Conservation (phyloP, 2,113 vertebrate species). For the Microcebus murinus region DNA sequence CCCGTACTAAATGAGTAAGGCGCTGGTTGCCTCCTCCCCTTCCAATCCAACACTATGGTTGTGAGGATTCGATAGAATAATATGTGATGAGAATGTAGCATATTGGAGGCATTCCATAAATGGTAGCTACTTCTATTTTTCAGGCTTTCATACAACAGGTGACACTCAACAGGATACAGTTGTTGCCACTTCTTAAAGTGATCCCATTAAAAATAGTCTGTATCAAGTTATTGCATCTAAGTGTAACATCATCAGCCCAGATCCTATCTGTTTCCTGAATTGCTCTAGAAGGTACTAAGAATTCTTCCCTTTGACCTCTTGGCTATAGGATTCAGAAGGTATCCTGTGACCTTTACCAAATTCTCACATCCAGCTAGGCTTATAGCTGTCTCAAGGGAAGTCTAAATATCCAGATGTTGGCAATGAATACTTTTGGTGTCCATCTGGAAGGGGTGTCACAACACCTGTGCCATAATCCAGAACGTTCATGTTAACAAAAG, state of each 20-base stretch:
- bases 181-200: background rate
- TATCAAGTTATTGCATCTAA: constrained; percentile 1
- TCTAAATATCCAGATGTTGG: background rate
- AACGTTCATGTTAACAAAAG: background rate
- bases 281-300: constrained; percentile 28
- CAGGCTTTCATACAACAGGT: background rate
- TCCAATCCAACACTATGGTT: background rate
- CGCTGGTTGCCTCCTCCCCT: background rate
- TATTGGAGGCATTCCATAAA: background rate
- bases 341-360: background rate
- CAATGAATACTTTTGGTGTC: background rate
- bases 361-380: constrained; percentile 50
- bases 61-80: background rate
- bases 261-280: constrained; percentile 27
- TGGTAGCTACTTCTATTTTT: background rate
- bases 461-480: background rate
- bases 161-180: background rate
- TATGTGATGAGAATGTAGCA: background rate
- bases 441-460: background rate
- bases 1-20: background rate
- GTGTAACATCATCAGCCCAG: background rate
- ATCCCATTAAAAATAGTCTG: background rate
- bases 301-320: background rate
- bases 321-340: background rate
- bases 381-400: constrained; percentile 28